Evolutionary conservation across 1,140 invertebrate species (phyloP).

Genomic region (Wiebesia pumilae): DNA sequence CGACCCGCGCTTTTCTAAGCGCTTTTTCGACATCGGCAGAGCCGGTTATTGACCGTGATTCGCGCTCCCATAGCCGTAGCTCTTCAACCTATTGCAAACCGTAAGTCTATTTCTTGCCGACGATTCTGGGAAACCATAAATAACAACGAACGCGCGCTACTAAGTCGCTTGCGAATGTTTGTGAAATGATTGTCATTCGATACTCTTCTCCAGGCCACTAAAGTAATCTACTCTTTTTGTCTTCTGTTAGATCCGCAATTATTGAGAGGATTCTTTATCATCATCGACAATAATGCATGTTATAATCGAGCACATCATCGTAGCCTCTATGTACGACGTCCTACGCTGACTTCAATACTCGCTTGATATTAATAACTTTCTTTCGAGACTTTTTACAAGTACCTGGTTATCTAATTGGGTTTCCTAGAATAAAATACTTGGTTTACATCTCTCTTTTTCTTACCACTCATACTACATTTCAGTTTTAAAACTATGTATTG

Average conservation of each 20-base stretch:
- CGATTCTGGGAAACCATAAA: constrained; percentile 34
- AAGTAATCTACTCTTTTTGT: not conserved
- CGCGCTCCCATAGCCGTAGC: not conserved
- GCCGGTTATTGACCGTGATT: constrained; percentile 30
- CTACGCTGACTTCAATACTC: too few relatives aligned
- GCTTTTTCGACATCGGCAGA: constrained; percentile 15
- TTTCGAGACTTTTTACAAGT: too few relatives aligned
- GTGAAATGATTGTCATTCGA: constrained; percentile 36
- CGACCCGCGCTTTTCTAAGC: not conserved
- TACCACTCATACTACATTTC: too few relatives aligned
- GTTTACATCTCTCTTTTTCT: too few relatives aligned
- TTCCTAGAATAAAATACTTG: too few relatives aligned
- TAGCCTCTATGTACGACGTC: too few relatives aligned
- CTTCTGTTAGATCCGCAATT: not conserved
- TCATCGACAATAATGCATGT: not conserved
- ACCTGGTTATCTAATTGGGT: too few relatives aligned
- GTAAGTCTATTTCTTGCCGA: not conserved
- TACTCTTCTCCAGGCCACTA: not conserved
- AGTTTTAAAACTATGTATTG: too few relatives aligned
- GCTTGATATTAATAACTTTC: too few relatives aligned
- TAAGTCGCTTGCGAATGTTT: constrained; percentile 5
- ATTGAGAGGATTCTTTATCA: not conserved
- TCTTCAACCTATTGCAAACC: not conserved
- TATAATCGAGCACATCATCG: not conserved
- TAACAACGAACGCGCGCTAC: not conserved